Evolutionary conservation across 1,140 invertebrate genomes (phyloP), one percentile per base, ranked within the genome.

Genomic region (Drosophila pruinosa): DNA sequence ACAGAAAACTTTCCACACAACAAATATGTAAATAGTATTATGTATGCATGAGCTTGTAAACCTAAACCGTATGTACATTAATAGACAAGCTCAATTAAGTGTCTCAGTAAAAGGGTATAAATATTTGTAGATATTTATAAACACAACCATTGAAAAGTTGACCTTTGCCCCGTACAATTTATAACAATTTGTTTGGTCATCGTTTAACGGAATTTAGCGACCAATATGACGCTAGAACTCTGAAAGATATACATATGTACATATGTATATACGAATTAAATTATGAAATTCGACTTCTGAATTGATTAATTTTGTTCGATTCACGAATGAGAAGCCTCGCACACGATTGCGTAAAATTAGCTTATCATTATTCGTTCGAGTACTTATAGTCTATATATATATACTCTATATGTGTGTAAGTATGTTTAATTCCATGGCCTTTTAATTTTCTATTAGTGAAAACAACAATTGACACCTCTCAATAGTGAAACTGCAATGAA

Each of bases 1-100:
- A 62, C 5, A 47, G 26, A 70, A 65, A 83, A 83, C 76, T 83
- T 83, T 85, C 72, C 72, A 86, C 19, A 36, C 1, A 47, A 36
- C 70, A 47, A 43, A n/a, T n/a, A n/a, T n/a, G n/a, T 3, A 54
- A 2, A 5, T 7, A 14, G 7, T 5, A 2, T 8, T 14, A 6
- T 39, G 14, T 38, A 24, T 24, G 22, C n/a, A 26, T 14, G 10
- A 1, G 19, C 2, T 48, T 15, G 26, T 21, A 52, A 15, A 57
- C 52, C n/a, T 21, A 52, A 15, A 57, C 52, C n/a, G 19, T 43
- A 10, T 26, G 21, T 6, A 21, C 39, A 22, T 26, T 28, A 2
- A 15, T 61, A 39, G 65, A 26, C 22, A 54, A 17, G 38, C 22
- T 62, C 21, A 75, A 85, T 83, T 70, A 72, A 72, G 58, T 65